phyloP scores from a whole-genome alignment of 2,888 invertebrate genomes.

The Dryobotodes eremita region DNA sequence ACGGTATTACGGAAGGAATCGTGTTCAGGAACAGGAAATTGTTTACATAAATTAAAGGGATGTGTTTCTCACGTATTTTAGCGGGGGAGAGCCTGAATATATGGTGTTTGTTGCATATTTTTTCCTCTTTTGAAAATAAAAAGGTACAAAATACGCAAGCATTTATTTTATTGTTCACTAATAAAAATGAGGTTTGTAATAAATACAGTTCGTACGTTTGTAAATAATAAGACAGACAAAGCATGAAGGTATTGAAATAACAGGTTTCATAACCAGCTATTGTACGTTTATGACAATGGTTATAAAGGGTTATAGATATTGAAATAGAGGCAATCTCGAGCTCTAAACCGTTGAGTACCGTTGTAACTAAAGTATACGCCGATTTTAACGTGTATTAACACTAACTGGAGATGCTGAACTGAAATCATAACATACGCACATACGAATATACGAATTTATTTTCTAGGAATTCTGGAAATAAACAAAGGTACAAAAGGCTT shows the following conservation, averaged over 20 bases:
- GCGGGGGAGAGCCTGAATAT: conserved; percentile 2
- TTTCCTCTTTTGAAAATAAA: conserved; percentile 16
- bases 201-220: conserved; percentile 3
- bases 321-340: conserved; percentile 38
- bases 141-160: background rate
- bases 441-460: background rate
- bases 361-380: conserved; percentile 25
- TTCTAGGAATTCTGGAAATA: background rate
- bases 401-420: conserved; percentile 10
- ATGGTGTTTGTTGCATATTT: conserved; percentile 26
- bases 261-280: conserved; percentile 33
- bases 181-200: conserved; percentile 11
- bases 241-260: conserved; percentile 6
- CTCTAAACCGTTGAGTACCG: conserved; percentile 26
- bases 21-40: conserved; percentile 55
- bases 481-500: background rate
- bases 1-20: conserved; percentile 56
- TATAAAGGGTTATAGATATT: conserved; percentile 33
- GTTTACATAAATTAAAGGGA: conserved; percentile 65
- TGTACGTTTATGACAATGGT: conserved; percentile 40
- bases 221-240: background rate
- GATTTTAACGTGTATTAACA: conserved; percentile 34
- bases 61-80: conserved; percentile 48
- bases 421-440: background rate
- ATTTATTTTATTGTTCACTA: conserved; percentile 30